These are phyloP conservation scores for Catamblyrhynchus diadema DNA, from an alignment of 2,797 vertebrate species.

Conservation along the genomic window DNA sequence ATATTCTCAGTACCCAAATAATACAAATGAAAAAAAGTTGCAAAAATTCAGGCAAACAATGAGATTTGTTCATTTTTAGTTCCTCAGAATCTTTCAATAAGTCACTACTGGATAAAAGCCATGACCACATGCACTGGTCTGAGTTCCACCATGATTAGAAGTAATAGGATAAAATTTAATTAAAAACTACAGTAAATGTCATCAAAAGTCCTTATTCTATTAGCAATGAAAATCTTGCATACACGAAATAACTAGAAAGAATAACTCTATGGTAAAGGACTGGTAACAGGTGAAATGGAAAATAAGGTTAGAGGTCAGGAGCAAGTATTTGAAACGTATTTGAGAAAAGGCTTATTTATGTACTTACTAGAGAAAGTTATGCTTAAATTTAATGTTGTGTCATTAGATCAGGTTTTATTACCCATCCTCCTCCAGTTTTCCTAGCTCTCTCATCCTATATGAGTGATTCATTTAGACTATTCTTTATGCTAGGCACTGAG, in stretches of 20 bases:
- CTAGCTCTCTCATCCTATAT: neutral
- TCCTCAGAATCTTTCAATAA: slow-evolving; percentile 31
- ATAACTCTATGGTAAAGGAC: neutral
- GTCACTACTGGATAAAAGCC: neutral
- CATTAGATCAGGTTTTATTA: slow-evolving; percentile 2
- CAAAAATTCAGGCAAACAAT: slow-evolving; percentile 13
- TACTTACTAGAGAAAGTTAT: neutral
- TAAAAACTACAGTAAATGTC: neutral
- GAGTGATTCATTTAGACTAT: slow-evolving; percentile 3
- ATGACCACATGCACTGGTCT: neutral
- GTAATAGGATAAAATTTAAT: neutral
- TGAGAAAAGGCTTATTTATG: neutral
- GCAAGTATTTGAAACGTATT: neutral
- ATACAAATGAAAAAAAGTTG: slow-evolving; percentile 24
- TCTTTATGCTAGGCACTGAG: neutral
- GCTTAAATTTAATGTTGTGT: neutral
- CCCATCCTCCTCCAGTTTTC: neutral
- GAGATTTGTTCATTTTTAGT: slow-evolving; percentile 29
- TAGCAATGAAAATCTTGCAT: neutral
- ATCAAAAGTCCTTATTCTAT: neutral
- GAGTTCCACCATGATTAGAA: neutral
- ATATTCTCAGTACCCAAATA: slow-evolving; percentile 47
- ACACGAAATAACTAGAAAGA: neutral
- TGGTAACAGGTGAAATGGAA: neutral
- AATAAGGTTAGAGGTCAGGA: neutral